Evolutionary conservation across 2,888 invertebrate species (phyloP).

Genomic region (Melieria crassipennis): DNA sequence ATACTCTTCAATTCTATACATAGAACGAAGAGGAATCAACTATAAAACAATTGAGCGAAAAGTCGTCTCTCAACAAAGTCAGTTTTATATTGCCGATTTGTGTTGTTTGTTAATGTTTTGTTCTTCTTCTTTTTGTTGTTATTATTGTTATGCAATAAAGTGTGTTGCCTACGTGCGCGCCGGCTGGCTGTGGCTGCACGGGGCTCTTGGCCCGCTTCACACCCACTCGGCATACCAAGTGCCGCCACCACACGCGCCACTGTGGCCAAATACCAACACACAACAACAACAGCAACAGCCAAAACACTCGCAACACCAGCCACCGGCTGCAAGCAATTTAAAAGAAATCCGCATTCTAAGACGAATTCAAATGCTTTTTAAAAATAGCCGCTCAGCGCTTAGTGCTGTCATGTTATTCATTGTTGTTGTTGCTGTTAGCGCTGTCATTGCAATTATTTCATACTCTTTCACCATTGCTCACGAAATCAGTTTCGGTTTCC

Average conservation of each 20-base stretch:
- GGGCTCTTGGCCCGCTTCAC: conserved; percentile 3
- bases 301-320: not conserved
- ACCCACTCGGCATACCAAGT: conserved; percentile 19
- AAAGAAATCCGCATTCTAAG: conserved; percentile 18
- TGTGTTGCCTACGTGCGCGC: not conserved
- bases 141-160: too few species aligned
- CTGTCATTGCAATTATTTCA: too few species aligned
- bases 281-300: not conserved
- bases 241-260: not conserved
- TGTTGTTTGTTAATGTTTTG: not conserved
- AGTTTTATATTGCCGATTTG: not conserved
- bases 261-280: not conserved
- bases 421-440: too few species aligned
- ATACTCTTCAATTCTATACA: too few species aligned
- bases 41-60: conserved; percentile 2
- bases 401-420: too few species aligned
- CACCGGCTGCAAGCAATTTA: not conserved
- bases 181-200: not conserved
- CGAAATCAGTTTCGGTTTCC: conserved; percentile 25
- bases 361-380: not conserved
- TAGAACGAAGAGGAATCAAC: too few species aligned
- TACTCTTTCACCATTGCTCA: not conserved
- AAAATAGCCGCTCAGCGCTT: not conserved
- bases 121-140: too few species aligned
- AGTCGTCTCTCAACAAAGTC: conserved; percentile 1